Percentiles rank a stretch among this genome's conserved stretches.
These are phyloP conservation scores for Anthophora plumipes DNA, from an alignment of 2,888 invertebrate genomes.

Conservation along the genomic window DNA sequence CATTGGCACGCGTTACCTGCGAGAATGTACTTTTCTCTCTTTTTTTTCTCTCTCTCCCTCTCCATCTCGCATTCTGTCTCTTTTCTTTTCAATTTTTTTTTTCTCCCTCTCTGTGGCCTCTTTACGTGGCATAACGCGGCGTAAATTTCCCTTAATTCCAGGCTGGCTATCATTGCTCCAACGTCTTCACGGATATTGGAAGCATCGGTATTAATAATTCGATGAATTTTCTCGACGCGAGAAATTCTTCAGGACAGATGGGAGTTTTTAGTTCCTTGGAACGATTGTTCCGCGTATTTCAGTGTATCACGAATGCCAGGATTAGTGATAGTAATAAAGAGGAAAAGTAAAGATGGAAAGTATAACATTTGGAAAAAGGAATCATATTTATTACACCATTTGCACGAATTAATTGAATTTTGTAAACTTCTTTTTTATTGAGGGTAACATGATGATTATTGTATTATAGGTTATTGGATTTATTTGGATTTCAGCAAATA, in stretches of 20 bases:
- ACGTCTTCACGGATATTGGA: background rate
- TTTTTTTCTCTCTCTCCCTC: background rate
- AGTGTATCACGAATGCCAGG: background rate
- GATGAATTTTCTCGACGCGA: background rate
- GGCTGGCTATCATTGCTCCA: background rate
- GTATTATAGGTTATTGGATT: too few relatives aligned
- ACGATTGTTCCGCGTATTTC: background rate
- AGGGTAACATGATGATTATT: too few relatives aligned
- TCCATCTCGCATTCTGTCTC: background rate
- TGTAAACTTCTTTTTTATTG: too few relatives aligned
- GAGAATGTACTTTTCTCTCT: background rate
- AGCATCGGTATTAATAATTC: background rate
- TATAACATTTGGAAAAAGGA: background rate
- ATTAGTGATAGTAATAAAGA: background rate
- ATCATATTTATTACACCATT: too few relatives aligned
- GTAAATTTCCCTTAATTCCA: constrained; percentile 28
- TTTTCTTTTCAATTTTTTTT: background rate
- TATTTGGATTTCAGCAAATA: too few relatives aligned
- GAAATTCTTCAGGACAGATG: background rate
- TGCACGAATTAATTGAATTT: too few relatives aligned
- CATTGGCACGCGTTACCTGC: constrained; percentile 48
- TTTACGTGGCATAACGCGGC: constrained; percentile 6
- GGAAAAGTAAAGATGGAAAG: background rate
- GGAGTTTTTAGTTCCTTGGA: background rate
- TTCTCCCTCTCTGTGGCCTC: background rate